A percentile compares a stretch with the other conserved stretches of the same genome.
Evolutionary conservation across 2,888 invertebrate species (phyloP).

Genomic region (Anarsia innoxiella): DNA sequence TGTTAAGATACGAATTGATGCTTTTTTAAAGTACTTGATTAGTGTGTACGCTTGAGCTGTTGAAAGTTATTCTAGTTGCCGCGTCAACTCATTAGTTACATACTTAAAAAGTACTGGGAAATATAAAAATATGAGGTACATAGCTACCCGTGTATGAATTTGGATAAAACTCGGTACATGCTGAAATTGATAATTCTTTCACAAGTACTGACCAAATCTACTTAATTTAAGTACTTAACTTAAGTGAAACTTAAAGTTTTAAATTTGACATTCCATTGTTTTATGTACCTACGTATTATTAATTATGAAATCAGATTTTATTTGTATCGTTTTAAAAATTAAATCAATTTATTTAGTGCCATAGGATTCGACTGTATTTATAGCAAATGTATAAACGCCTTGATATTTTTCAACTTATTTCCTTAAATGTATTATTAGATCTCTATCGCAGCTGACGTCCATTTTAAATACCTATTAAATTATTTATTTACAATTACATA

Average conservation of each 20-base stretch:
- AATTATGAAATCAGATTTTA: constrained; percentile 4
- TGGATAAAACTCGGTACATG: no score
- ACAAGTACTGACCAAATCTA: constrained; percentile 6
- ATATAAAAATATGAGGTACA: no score
- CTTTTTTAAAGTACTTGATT: no score
- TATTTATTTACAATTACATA: no score
- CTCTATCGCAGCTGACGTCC: constrained; percentile 16
- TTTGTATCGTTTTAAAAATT: constrained; percentile 25
- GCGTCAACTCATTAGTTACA: no score
- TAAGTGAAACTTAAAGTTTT: constrained; percentile 20
- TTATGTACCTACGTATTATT: constrained; percentile 14
- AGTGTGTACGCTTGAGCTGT: no score
- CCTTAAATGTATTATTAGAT: constrained; percentile 12
- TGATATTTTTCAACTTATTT: no score
- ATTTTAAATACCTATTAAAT: no score
- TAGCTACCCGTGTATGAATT: no score
- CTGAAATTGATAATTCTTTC: constrained; percentile 25
- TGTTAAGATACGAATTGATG: no score
- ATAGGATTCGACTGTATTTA: constrained; percentile 37
- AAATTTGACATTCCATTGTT: constrained; percentile 32
- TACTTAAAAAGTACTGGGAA: no score
- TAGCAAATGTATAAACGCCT: constrained; percentile 7
- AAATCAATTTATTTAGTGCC: constrained; percentile 49
- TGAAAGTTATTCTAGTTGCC: no score
- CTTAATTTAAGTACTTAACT: constrained; percentile 36